Base-by-base conservation (phyloP, 2,797 vertebrate species). In the Xenentodon cancila region DNA sequence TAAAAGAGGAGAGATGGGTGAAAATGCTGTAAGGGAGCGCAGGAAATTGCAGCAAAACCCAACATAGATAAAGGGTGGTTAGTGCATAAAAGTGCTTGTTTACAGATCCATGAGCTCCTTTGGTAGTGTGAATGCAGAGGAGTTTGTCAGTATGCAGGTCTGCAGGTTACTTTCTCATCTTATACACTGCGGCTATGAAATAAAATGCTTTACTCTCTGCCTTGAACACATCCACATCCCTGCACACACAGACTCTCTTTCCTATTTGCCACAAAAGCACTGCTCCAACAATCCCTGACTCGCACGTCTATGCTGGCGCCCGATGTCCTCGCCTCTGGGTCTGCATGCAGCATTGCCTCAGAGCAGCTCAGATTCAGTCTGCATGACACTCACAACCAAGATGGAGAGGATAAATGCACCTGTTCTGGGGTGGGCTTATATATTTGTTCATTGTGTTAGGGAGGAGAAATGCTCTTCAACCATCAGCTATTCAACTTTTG, bases 281-380 rank as follows among this genome's bases (percentile, higher is more conserved):
- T n/a, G 48, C 79, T 81, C 61, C 75, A 52, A 75, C 82, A 80
- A 79, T 78, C 72, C 71, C 73, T 54, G 72, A 82, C 76, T 82
- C 48, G 68, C 80, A 73, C 53, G 73, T 64, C 78, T 64, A 66
- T 50, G 77, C 78, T 73, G 81, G 76, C 75, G 46, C 70, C 64
- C 40, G 18, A 55, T 57, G 70, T 69, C 71, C 55, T 64, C 42
- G 69, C 68, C 74, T 79, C 51, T 64, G 53, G 72, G 68, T 81
- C 70, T 53, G 66, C 68, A 79, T 66, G 73, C 79, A 34, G 73
- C 75, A 42, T 61, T 53, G 70, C 54, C 73, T 73, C 76, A 25
- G 27, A 81, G 81, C 77, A 48, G 68, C 79, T 88, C 70, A 43
- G 46, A 53, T 42, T 62, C 48, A 59, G 68, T 65, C 59, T 52